Conservation (phyloP, 2,888 invertebrate species). For the Drosophila lacicola region DNA sequence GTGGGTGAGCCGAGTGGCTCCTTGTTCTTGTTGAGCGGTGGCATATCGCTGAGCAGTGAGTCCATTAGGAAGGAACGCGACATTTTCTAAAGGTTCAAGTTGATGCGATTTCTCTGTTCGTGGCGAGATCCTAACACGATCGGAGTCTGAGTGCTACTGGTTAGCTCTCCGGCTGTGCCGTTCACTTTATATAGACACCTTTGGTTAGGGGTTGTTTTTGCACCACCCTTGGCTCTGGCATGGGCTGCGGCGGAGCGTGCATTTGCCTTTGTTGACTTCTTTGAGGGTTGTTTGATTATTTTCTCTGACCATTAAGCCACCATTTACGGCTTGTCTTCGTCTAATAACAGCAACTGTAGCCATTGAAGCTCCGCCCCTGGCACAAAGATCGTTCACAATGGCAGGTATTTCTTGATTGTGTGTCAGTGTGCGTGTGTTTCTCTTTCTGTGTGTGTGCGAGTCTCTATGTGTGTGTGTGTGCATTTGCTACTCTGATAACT, state of each 20-base stretch:
- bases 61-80: constrained; percentile 93
- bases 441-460: not conserved
- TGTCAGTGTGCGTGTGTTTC: not conserved
- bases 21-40: constrained; percentile 83
- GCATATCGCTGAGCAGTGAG: constrained; percentile 90
- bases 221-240: constrained; percentile 44
- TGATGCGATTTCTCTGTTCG: not conserved
- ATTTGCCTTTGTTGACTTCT: constrained; percentile 63
- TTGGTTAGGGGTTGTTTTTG: constrained; percentile 56
- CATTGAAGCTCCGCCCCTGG: constrained; percentile 81
- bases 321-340: constrained; percentile 56
- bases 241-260: constrained; percentile 26
- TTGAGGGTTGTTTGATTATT: constrained; percentile 78
- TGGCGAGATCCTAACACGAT: constrained; percentile 67
- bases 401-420: constrained; percentile 43
- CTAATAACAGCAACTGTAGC: constrained; percentile 77
- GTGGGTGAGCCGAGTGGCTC: constrained; percentile 70
- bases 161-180: constrained; percentile 43
- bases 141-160: constrained; percentile 73
- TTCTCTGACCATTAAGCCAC: constrained; percentile 67
- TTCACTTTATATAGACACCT: constrained; percentile 70
- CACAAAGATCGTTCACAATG: constrained; percentile 62
- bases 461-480: not conserved
- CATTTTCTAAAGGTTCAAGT: constrained; percentile 86
- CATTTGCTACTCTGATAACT: not conserved